phyloP scores from a whole-genome alignment of 2,797 vertebrate species.

The Masticophis lateralis region DNA sequence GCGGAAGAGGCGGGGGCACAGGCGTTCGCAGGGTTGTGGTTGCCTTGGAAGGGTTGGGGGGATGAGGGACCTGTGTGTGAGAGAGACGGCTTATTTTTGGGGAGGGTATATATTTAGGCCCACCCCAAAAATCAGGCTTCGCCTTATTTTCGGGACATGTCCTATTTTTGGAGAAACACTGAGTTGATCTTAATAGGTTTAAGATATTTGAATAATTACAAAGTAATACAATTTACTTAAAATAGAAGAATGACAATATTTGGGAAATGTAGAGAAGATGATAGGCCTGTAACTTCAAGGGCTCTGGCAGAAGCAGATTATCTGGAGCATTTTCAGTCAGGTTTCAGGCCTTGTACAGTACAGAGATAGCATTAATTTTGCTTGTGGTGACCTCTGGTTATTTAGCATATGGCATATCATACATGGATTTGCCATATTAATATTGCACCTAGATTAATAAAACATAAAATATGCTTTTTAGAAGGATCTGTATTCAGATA shows the following conservation, averaged over 20 bases:
- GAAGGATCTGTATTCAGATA: background rate
- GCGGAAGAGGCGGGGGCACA: too few relatives aligned
- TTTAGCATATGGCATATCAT: background rate
- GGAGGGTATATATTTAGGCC: too few relatives aligned
- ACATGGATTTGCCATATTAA: background rate
- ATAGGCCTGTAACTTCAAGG: background rate
- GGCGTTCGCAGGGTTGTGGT: too few relatives aligned
- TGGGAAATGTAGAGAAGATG: background rate
- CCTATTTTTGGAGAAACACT: too few relatives aligned
- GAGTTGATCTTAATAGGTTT: background rate
- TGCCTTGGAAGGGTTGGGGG: too few relatives aligned
- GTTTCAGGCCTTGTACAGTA: background rate
- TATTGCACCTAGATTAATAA: background rate
- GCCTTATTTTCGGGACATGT: too few relatives aligned
- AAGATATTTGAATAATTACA: background rate
- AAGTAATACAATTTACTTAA: background rate
- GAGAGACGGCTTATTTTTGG: too few relatives aligned
- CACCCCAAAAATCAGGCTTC: too few relatives aligned
- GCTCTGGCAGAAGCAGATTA: background rate
- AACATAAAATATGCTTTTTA: background rate
- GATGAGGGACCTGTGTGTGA: too few relatives aligned
- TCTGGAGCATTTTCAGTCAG: background rate
- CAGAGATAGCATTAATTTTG: background rate
- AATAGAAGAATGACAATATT: background rate
- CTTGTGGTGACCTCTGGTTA: background rate